Conservation (phyloP, 2,888 invertebrate genomes). For the Orthosia gothica region DNA sequence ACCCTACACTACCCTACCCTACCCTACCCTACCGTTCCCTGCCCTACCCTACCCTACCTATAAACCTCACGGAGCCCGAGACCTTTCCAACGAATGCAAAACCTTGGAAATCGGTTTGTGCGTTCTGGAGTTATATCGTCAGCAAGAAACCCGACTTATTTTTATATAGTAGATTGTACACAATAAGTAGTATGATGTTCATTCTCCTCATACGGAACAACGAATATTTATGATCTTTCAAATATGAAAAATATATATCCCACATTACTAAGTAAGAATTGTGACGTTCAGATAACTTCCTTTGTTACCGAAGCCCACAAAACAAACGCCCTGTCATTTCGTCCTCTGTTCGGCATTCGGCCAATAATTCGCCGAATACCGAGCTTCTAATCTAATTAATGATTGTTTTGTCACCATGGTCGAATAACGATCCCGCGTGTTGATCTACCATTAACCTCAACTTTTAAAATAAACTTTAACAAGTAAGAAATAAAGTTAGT, state of each 20-base stretch:
- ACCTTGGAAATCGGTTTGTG: no score
- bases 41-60: no score
- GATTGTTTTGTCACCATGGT: constrained; percentile 84
- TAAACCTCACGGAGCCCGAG: no score
- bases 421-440: constrained; percentile 78
- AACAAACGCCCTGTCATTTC: constrained; percentile 79
- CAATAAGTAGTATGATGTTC: background rate
- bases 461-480: constrained; percentile 59
- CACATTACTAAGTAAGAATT: constrained; percentile 41
- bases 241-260: constrained; percentile 3
- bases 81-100: no score
- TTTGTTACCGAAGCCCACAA: constrained; percentile 68
- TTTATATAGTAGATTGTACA: no score
- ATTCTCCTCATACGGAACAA: background rate
- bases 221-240: background rate
- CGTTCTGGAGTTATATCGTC: no score
- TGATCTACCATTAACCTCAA: constrained; percentile 64
- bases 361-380: constrained; percentile 83
- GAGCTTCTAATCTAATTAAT: constrained; percentile 84
- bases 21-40: no score
- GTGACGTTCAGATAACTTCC: constrained; percentile 54
- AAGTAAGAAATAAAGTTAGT: constrained; percentile 56
- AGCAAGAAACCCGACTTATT: no score
- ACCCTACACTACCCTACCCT: no score
- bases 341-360: constrained; percentile 70